Evolutionary conservation across 2,888 invertebrate genomes (phyloP), one percentile per base, ranked within the genome.

Genomic region (Dolomedes plantarius): DNA sequence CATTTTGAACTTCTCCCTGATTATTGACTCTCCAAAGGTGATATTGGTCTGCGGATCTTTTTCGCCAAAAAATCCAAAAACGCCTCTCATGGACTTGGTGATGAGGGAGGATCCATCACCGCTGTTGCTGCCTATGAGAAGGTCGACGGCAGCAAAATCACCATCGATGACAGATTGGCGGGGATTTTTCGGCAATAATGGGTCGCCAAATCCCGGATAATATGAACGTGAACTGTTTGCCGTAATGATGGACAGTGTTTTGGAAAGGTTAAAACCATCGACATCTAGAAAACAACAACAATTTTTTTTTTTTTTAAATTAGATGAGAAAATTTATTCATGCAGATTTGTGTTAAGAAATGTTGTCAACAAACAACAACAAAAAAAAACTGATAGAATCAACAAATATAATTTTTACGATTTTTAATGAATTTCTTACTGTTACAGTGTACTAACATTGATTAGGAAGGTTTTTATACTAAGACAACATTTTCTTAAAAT

Each of bases 51-150:
- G 19, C 6, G 68, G 27, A 1, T 69, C 27, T 6, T 27, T 62
- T 1, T 69, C 36, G 3, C 77, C 77, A 0, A 46, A 27, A 9
- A 11, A 0, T 0, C 77, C 77, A 19, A 87, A 83, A 0, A 77
- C 31, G 1, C 87, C 62, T 27, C 69, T 71, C 68, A 77, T 56
- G 13, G 62, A 32, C 1, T 68, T 74, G 31, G 81, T 75, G n/a
- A 88, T 50, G n/a, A 88, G 78, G 11, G 79, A 80, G 1, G 86
- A 41, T 1, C 88, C 88, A 50, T 88, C 88, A 16, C 88, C 80
- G 19, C 67, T 46, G 65, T 71, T 86, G 39, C 32, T 62, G 5
- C 88, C 88, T 9, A 88, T 56, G 11, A 88, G 41, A 16, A 87
- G 28, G 23, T 39, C 65, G 16, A 72, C 64, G 5, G 62, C 36